These are phyloP conservation scores for Neuroscelio doddi DNA, from an alignment of 2,888 invertebrate species.

Conservation along the genomic window DNA sequence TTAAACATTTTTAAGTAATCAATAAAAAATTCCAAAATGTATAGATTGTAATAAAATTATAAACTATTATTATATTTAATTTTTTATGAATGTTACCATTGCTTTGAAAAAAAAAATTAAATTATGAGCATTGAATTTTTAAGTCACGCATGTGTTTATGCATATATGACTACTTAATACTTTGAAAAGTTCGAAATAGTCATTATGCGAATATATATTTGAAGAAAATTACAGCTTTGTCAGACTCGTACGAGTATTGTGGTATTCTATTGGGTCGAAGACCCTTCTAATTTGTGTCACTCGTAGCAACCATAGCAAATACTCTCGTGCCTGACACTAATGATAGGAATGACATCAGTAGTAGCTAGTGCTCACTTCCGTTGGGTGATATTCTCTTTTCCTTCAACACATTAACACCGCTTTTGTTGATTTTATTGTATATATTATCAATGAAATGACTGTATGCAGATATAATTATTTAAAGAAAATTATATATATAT, in stretches of 20 bases:
- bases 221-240: background rate
- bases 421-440: background rate
- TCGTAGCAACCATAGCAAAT: background rate
- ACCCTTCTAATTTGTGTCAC: slow-evolving; percentile 4
- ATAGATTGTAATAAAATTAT: too few species aligned
- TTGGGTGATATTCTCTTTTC: background rate
- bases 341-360: slow-evolving; percentile 1
- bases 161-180: background rate
- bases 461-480: too few species aligned
- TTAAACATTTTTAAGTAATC: too few species aligned
- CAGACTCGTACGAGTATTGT: background rate
- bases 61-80: too few species aligned
- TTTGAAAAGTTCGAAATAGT: background rate
- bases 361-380: too few species aligned
- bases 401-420: background rate
- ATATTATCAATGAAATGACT: too few species aligned
- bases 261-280: background rate
- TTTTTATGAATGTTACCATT: too few species aligned
- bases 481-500: too few species aligned
- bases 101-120: too few species aligned
- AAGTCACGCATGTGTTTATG: background rate
- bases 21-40: too few species aligned
- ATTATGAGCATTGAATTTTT: background rate
- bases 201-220: background rate
- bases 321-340: background rate